Evolutionary conservation across 2,888 invertebrate species (phyloP), one percentile per base, ranked within the genome.

Genomic region (Nycteola revayana): DNA sequence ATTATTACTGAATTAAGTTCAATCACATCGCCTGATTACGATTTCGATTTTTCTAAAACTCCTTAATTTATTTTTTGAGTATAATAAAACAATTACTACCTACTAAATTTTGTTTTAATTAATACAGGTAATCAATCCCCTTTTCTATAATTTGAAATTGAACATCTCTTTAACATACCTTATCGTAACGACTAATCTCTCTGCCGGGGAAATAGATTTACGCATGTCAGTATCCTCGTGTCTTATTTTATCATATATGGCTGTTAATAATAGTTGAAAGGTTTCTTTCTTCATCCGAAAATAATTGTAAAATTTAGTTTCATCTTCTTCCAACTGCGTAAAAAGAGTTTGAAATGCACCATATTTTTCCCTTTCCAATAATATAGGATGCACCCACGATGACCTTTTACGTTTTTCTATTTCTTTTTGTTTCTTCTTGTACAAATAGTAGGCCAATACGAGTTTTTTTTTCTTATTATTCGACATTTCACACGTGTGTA

Each of bases 321-420:
- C 54, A 48, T 55, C 47, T 55, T 51, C 42, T 51, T 45, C 36
- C 41, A 56, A 47, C 33, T 47, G 7, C 50, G 33, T 50, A 45
- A 49, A 49, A 49, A 53, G 49, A 33, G 43, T 43, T 8, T 47
- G 43, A 51, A 39, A 43, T 42, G 36, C 38, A 42, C 34, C 47
- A 48, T 51, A 49, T 49, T 57, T n/a, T 47, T 50, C 50, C 49
- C 49, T 49, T 54, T 56, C 42, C 45, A 48, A 46, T 53, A 53
- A 53, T 47, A 58, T 51, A 48, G 54, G 53, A 58, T 56, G 49
- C 42, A 55, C 46, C 44, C 51, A 55, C 41, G 38, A 50, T 47
- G 49, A 45, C 46, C 48, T 51, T 51, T 53, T 48, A 48, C 48
- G 46, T 49, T 56, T 49, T 53, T 51, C 45, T 53, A 31, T 40